These are phyloP conservation scores for Drosophila ficusphila DNA, from an alignment of 1,140 invertebrate genomes.

Conservation along the genomic window DNA sequence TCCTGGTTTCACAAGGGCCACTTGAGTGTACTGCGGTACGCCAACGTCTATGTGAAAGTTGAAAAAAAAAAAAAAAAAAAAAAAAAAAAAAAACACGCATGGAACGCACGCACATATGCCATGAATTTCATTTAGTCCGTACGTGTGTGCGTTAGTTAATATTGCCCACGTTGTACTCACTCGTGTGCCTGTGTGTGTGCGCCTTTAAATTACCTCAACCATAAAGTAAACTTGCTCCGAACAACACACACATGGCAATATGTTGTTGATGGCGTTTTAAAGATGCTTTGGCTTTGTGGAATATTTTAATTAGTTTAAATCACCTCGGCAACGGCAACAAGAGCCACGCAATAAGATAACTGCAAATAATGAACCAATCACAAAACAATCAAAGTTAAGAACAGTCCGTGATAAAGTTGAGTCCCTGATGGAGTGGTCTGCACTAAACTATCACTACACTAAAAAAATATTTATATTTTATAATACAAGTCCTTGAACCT, in stretches of 20 bases:
- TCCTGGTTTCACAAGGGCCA: too few relatives aligned
- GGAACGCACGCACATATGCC: slow-evolving; percentile 79
- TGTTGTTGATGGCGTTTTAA: slow-evolving; percentile 69
- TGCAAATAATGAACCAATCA: slow-evolving; percentile 28
- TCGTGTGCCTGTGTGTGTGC: slow-evolving; percentile 32
- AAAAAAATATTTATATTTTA: not conserved
- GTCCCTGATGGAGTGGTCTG: not conserved
- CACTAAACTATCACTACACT: not conserved
- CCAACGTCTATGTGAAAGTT: too few relatives aligned
- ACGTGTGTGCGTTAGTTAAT: slow-evolving; percentile 82
- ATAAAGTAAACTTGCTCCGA: slow-evolving; percentile 64
- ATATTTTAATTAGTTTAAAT: slow-evolving; percentile 64
- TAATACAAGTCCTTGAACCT: too few relatives aligned
- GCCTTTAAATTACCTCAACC: slow-evolving; percentile 75
- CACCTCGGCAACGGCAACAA: slow-evolving; percentile 9
- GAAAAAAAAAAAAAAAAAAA: too few relatives aligned
- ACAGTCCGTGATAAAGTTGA: not conserved
- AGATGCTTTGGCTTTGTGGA: slow-evolving; percentile 38
- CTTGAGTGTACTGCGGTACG: too few relatives aligned
- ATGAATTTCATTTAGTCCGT: slow-evolving; percentile 79
- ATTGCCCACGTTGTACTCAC: slow-evolving; percentile 60
- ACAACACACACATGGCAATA: slow-evolving; percentile 42
- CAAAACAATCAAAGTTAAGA: slow-evolving; percentile 23
- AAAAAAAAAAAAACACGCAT: too few relatives aligned
- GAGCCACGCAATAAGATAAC: not conserved